phyloP scores from a whole-genome alignment of 1,140 invertebrate genomes.

The Thaumetopoea pityocampa region DNA sequence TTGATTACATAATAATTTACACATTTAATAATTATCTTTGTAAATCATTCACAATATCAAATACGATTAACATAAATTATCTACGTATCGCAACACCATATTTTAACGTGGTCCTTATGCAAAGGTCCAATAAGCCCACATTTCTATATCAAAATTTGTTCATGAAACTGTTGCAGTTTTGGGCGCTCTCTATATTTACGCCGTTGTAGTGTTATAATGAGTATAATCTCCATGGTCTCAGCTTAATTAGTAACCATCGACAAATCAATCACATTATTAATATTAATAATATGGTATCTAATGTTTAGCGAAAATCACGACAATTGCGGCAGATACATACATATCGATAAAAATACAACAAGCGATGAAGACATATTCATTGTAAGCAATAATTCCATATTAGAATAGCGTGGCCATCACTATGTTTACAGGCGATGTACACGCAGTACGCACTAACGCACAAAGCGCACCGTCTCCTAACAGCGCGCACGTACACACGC shows the following conservation, averaged over 20 bases:
- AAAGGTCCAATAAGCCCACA: too few species aligned
- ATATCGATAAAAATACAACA: constrained; percentile 14
- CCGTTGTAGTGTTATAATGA: constrained; percentile 10
- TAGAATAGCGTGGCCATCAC: constrained; percentile 11
- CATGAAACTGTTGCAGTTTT: too few species aligned
- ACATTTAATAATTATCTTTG: too few species aligned
- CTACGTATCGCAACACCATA: too few species aligned
- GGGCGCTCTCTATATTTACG: constrained; percentile 14
- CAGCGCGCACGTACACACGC: constrained; percentile 48
- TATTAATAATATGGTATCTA: constrained; percentile 27
- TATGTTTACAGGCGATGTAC: constrained; percentile 15
- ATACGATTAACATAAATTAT: too few species aligned
- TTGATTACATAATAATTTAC: too few species aligned
- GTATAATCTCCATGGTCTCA: constrained; percentile 51
- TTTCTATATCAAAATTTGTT: too few species aligned
- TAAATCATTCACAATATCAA: too few species aligned
- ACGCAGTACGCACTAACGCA: constrained; percentile 32
- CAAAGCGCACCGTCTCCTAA: constrained; percentile 63
- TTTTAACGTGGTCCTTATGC: too few species aligned
- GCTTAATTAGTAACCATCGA: constrained; percentile 46
- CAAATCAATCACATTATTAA: constrained; percentile 45
- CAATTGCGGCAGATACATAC: constrained; percentile 16
- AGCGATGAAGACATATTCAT: too few species aligned
- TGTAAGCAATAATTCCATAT: constrained; percentile 18
- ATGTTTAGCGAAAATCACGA: constrained; percentile 6